These are phyloP conservation scores for Epizoanthus rinbou DNA, from an alignment of 92 coral and sea anemone genomes.

Conservation along the genomic window DNA sequence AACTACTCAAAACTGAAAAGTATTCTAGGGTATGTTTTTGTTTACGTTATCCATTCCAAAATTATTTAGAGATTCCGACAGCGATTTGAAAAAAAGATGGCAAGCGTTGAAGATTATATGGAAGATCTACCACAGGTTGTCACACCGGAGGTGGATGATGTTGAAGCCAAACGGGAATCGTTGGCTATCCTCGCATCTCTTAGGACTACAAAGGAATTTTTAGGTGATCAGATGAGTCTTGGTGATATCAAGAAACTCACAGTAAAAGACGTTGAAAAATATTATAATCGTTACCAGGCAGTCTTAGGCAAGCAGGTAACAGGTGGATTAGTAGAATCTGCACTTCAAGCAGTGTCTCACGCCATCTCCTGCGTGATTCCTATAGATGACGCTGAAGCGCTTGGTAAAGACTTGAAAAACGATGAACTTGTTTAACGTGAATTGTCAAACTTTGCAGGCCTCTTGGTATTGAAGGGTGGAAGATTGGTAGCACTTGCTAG, in stretches of 20 bases:
- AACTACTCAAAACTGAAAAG: slow-evolving; percentile 44
- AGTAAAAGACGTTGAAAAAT: slow-evolving; percentile 41
- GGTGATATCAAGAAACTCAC: slow-evolving; percentile 57
- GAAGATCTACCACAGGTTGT: slow-evolving; percentile 23
- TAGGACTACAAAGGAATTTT: slow-evolving; percentile 48
- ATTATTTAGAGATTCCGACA: slow-evolving; percentile 57
- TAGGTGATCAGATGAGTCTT: slow-evolving; percentile 46
- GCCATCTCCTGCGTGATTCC: slow-evolving; percentile 20
- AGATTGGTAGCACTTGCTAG: slow-evolving; percentile 67
- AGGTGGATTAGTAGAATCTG: slow-evolving; percentile 49
- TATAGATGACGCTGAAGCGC: slow-evolving; percentile 22
- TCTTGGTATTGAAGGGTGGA: slow-evolving; percentile 57
- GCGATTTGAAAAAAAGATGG: slow-evolving; percentile 1
- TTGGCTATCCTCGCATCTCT: slow-evolving; percentile 53
- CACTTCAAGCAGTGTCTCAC: slow-evolving; percentile 44
- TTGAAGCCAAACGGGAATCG: slow-evolving; percentile 46
- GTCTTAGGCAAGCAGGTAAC: slow-evolving; percentile 53
- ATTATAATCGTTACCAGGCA: slow-evolving; percentile 52
- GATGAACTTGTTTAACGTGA: slow-evolving; percentile 25
- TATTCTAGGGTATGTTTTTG: slow-evolving; percentile 58
- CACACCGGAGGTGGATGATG: slow-evolving; percentile 17
- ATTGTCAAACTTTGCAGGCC: slow-evolving; percentile 31
- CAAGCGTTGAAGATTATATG: slow-evolving; percentile 49
- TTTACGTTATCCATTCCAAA: slow-evolving; percentile 52
- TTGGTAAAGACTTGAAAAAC: slow-evolving; percentile 11